Conservation (phyloP, 2,797 vertebrate species). For the Liparis tanakae region DNA sequence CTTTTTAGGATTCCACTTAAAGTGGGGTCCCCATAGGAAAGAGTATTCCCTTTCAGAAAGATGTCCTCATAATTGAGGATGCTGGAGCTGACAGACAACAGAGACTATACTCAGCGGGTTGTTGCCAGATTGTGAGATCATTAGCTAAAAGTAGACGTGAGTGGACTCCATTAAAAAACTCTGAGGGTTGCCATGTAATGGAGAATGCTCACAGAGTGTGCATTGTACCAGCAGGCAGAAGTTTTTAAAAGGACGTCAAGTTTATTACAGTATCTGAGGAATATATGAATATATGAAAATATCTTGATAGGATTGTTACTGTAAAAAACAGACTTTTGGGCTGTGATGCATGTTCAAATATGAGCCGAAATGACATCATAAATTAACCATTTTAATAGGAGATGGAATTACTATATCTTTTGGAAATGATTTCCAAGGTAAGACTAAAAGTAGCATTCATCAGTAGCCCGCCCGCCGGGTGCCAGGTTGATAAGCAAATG, state of each 20-base stretch:
- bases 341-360: constrained; percentile 1
- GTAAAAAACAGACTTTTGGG: background rate
- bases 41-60: constrained; percentile 51
- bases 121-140: constrained; percentile 62
- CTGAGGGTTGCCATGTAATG: constrained; percentile 16
- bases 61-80: constrained; percentile 53
- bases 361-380: background rate
- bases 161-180: constrained; percentile 47
- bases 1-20: constrained; percentile 20
- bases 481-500: constrained; percentile 49
- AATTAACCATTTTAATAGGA: constrained; percentile 2
- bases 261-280: constrained; percentile 1
- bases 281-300: constrained; percentile 2
- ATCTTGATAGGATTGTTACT: background rate
- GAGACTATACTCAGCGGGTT: constrained; percentile 34
- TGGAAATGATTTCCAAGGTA: constrained; percentile 2
- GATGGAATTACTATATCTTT: background rate
- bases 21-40: constrained; percentile 40
- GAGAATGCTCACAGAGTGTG: constrained; percentile 28
- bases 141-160: constrained; percentile 54
- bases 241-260: constrained; percentile 5
- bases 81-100: constrained; percentile 58
- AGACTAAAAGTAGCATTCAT: constrained; percentile 19
- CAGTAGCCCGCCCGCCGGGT: background rate
- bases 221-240: constrained; percentile 16